Evolutionary conservation across 2,113 vertebrate genomes (phyloP).

Genomic region (Cynopterus brachyotis): DNA sequence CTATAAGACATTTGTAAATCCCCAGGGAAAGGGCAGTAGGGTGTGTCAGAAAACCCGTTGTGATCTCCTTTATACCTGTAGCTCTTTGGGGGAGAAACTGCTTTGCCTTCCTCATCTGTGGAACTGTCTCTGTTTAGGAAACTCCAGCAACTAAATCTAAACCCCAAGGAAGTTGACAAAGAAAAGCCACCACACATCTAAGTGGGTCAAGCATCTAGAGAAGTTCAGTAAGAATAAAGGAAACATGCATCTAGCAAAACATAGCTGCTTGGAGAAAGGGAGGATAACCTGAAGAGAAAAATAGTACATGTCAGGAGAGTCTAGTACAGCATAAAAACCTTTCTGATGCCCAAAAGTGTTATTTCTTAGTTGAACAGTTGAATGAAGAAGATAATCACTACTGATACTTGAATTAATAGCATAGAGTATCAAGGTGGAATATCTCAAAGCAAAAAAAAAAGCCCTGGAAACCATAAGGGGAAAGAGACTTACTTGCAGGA

Average conservation of each 20-base stretch:
- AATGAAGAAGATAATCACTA: background rate
- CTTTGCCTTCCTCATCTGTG: background rate
- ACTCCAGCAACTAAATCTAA: background rate
- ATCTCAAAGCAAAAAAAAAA: background rate
- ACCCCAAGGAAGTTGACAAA: background rate
- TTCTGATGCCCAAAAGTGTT: background rate
- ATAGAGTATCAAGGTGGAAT: background rate
- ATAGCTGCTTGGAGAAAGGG: background rate
- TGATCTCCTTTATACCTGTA: background rate
- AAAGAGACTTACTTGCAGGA: background rate
- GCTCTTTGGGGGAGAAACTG: background rate
- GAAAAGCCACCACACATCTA: background rate
- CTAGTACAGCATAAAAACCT: background rate
- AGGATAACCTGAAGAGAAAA: background rate
- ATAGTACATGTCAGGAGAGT: background rate
- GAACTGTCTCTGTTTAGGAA: background rate
- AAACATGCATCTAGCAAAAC: background rate
- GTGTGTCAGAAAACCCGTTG: background rate
- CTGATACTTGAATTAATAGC: background rate
- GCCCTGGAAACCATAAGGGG: background rate
- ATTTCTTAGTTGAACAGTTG: background rate
- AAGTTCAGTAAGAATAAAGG: conserved; percentile 9
- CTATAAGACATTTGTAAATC: background rate
- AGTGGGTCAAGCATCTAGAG: background rate
- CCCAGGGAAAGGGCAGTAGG: background rate